Evolutionary conservation across 2,888 invertebrate species (phyloP).

Genomic region (Incurvaria masculella): DNA sequence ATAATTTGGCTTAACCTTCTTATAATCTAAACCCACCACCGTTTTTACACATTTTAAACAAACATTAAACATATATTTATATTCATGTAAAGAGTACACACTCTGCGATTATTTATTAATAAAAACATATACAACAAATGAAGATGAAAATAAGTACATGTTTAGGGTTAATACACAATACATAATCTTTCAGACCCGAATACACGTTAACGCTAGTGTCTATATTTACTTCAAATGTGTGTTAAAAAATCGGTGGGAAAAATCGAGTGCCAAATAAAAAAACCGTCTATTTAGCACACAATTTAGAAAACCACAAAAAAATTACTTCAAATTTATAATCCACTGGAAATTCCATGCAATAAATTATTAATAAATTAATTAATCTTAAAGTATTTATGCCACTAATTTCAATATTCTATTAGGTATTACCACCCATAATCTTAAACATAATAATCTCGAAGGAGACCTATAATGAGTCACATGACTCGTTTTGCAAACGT

Average conservation of each 20-base stretch:
- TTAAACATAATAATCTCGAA: background rate
- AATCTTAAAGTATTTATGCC: background rate
- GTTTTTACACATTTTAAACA: background rate
- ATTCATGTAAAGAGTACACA: no score
- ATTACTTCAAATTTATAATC: conserved; percentile 8
- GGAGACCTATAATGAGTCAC: background rate
- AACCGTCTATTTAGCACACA: conserved; percentile 53
- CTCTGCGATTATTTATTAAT: no score
- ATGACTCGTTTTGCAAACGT: background rate
- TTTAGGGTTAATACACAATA: no score
- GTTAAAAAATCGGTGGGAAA: conserved; percentile 11
- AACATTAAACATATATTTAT: no score
- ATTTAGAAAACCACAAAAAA: conserved; percentile 21
- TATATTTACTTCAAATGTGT: conserved; percentile 20
- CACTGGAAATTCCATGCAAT: background rate
- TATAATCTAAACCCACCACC: background rate
- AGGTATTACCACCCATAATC: background rate
- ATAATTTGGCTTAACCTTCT: background rate
- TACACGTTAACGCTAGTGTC: background rate
- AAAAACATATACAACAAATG: no score
- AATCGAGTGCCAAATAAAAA: conserved; percentile 51
- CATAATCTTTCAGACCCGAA: no score
- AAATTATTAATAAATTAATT: background rate
- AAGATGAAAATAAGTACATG: no score
- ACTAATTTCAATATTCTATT: no score